A percentile compares a stretch with the other conserved stretches of the same genome.
These are phyloP conservation scores for Euphonia xanthogaster DNA, from an alignment of 2,797 vertebrate genomes.

Conservation along the genomic window DNA sequence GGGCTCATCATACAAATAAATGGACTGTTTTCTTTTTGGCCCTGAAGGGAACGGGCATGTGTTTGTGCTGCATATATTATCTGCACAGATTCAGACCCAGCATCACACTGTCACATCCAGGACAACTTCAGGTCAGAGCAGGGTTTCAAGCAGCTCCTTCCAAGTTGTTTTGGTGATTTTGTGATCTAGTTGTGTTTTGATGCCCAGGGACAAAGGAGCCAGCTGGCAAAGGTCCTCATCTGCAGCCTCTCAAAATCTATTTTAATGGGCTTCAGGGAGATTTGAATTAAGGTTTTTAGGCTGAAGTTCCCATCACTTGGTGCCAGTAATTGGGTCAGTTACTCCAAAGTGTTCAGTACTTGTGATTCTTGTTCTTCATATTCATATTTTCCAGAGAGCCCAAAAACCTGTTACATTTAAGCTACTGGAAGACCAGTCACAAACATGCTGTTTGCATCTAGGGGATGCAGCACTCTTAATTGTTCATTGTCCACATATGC, in stretches of 20 bases:
- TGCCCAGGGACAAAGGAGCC: not conserved
- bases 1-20: conserved; percentile 31
- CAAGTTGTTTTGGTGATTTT: not conserved
- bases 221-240: not conserved
- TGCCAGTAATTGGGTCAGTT: not conserved
- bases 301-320: not conserved
- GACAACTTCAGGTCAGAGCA: conserved; percentile 1
- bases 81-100: not conserved
- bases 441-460: not conserved
- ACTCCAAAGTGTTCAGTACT: not conserved
- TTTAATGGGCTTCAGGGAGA: not conserved
- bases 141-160: not conserved
- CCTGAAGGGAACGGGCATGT: conserved; percentile 2
- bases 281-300: conserved; percentile 14
- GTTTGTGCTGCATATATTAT: not conserved
- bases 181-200: not conserved
- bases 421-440: not conserved
- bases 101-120: not conserved
- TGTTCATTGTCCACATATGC: not conserved
- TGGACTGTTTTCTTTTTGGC: not conserved
- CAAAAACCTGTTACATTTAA: not conserved
- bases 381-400: not conserved
- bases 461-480: not conserved
- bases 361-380: not conserved
- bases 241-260: not conserved